phyloP scores from a whole-genome alignment of 2,113 vertebrate species.

The Bos javanicus region DNA sequence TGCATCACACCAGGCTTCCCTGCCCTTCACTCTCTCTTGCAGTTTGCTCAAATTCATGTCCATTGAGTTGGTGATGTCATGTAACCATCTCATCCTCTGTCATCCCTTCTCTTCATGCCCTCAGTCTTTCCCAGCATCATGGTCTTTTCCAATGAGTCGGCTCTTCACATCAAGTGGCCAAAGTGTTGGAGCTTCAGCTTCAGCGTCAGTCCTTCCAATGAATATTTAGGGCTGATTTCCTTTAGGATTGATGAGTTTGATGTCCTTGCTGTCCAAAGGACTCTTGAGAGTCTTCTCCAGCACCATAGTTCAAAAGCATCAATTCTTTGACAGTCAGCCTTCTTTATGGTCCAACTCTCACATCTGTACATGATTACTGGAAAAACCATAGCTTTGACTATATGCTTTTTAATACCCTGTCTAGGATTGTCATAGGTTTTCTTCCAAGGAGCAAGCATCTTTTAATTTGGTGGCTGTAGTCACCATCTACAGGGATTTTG shows the following conservation, averaged over 20 bases:
- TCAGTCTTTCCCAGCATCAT: background rate
- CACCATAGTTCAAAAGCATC: background rate
- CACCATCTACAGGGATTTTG: background rate
- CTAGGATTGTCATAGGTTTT: background rate
- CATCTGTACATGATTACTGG: background rate
- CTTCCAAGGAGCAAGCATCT: background rate
- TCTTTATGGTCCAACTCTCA: background rate
- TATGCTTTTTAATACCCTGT: background rate
- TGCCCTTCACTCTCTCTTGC: background rate
- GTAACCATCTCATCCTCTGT: background rate
- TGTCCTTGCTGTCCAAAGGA: background rate
- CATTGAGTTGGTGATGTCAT: background rate
- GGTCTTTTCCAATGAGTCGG: background rate
- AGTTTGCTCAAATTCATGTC: background rate
- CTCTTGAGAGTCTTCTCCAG: background rate
- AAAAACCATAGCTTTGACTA: background rate
- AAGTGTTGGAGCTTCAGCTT: background rate
- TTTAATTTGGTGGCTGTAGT: background rate
- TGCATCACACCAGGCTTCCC: background rate
- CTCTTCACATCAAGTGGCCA: background rate
- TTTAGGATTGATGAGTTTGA: background rate
- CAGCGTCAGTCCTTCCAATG: background rate
- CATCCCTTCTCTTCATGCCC: background rate
- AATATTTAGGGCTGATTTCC: background rate
- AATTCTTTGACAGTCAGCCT: background rate